Evolutionary conservation across 2,113 vertebrate species (phyloP), one percentile per base, ranked within the genome.

Genomic region (Etia nguti): DNA sequence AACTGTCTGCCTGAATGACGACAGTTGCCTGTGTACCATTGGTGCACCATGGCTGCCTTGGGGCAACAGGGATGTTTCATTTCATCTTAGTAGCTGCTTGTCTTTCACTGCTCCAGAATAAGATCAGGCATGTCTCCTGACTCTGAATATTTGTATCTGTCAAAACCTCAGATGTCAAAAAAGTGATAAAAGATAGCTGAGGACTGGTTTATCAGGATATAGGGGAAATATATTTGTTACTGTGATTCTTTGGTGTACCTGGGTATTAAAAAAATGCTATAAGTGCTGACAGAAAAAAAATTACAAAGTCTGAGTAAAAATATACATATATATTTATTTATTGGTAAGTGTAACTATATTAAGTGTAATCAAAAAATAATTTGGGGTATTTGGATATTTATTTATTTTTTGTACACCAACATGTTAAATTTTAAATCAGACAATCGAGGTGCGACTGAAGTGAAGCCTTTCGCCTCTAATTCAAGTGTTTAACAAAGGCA

Each of bases 141-240:
- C 89, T 89, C 79, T 62, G 86, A 84, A 89, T 89, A 89, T 88
- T 89, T 92, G 90, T 87, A 89, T 83, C 88, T 90, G 91, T 93
- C 92, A 89, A 89, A 90, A 85, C 88, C 20, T 90, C 41, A 75
- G 29, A 85, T 59, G 82, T 90, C 90, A 85, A 70, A 88, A 57
- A 57, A 18, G 8, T 75, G 84, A 90, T 41, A 43, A 54, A 68
- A 89, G n/a, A 89, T 29, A 24, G 18, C 52, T 6, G 55, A 86
- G 81, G 57, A 48, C 62, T 15, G 73, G 34, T 43, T 87, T 70
- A 89, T 79, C 29, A 18, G 29, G 16, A 54, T n/a, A 18, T 6
- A 18, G 31, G 26, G 38, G 18, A 77, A 50, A 31, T 50, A 50
- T 4, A 43, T 41, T 2, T 70, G 4, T 38, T 46, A 6, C 43